These are phyloP conservation scores for Limulus polyphemus DNA, from an alignment of 2,888 invertebrate species.

Conservation along the genomic window DNA sequence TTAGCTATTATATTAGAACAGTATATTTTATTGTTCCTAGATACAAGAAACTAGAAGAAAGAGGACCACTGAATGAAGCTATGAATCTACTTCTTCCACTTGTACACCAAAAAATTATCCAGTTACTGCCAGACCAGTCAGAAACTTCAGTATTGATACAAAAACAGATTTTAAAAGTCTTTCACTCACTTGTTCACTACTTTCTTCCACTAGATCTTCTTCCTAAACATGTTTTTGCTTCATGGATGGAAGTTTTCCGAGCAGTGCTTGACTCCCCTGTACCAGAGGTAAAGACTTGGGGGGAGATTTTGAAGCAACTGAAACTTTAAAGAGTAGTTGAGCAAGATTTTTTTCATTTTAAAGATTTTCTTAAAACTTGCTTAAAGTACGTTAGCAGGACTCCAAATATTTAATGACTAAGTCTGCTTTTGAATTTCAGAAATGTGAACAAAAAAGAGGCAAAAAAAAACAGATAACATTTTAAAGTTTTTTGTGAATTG, in stretches of 20 bases:
- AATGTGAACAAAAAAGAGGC: too few relatives aligned
- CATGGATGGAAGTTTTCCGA: slow-evolving; percentile 89
- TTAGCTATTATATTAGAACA: slow-evolving; percentile 7
- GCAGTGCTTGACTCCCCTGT: slow-evolving; percentile 70
- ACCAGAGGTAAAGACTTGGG: slow-evolving; percentile 51
- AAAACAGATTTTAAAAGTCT: slow-evolving; percentile 85
- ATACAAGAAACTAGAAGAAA: slow-evolving; percentile 77
- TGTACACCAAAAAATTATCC: slow-evolving; percentile 55
- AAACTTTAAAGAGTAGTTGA: too few relatives aligned
- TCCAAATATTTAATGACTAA: too few relatives aligned
- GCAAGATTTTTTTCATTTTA: too few relatives aligned
- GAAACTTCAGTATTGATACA: slow-evolving; percentile 80
- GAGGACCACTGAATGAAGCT: slow-evolving; percentile 79
- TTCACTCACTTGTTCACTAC: slow-evolving; percentile 74
- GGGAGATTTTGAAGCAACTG: slow-evolving; percentile 5
- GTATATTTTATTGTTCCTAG: slow-evolving; percentile 43
- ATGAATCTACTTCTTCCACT: slow-evolving; percentile 88
- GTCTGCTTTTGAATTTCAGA: too few relatives aligned
- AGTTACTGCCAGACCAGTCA: slow-evolving; percentile 65
- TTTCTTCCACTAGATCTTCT: slow-evolving; percentile 46
- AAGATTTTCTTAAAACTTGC: too few relatives aligned
- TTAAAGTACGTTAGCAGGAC: too few relatives aligned
- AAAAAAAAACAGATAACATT: too few relatives aligned
- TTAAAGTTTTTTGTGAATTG: too few relatives aligned
- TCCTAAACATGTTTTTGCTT: slow-evolving; percentile 73